Evolutionary conservation across 2,113 vertebrate genomes (phyloP), one percentile per base, ranked within the genome.

Genomic region (Grantiella picta): DNA sequence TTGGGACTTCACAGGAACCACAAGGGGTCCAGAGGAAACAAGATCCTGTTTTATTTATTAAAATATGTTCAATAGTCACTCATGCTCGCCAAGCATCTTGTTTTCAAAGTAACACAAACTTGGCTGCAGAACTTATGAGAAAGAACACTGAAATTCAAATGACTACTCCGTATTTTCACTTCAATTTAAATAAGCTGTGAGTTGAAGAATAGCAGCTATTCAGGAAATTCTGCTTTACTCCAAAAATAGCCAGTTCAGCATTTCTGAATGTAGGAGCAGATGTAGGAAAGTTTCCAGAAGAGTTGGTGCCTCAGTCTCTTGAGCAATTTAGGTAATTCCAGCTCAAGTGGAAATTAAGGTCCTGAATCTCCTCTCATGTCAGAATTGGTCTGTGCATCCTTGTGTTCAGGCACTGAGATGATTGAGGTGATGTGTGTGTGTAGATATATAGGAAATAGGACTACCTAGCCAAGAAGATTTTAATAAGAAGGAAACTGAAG

Each of bases 1-100:
- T 77, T 53, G 35, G 53, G 38, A 54, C 7, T 84, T 82, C 21
- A 70, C 33, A 63, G 29, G 45, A 6, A 49, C 31, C 5, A 12
- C 35, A 60, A 65, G 22, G 6, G 3, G 9, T 68, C 40, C 33
- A 79, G 29, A 68, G 33, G 35, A 87, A 64, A 44, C 1, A 81
- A 44, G 54, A 44, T 64, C 5, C 5, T 25, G 4, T 31, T 91
- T 93, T 50, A 31, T 82, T 82, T 59, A 31, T 70, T 85, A 42
- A 73, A 85, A 45, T 78, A 23, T 15, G 7, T 68, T 14, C 33
- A 63, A 11, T 63, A 86, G 65, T 11, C 31, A 56, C 65, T 53
- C 0, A 0, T 31, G 11, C 20, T 64, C 64, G 15, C 17, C 5
- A 68, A 54, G 12, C 35, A 64, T 49, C 11, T 3, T 25, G 4